Evolutionary conservation across 2,797 vertebrate species (phyloP), one percentile per base, ranked within the genome.

Genomic region (Lindbergichthys nudifrons): DNA sequence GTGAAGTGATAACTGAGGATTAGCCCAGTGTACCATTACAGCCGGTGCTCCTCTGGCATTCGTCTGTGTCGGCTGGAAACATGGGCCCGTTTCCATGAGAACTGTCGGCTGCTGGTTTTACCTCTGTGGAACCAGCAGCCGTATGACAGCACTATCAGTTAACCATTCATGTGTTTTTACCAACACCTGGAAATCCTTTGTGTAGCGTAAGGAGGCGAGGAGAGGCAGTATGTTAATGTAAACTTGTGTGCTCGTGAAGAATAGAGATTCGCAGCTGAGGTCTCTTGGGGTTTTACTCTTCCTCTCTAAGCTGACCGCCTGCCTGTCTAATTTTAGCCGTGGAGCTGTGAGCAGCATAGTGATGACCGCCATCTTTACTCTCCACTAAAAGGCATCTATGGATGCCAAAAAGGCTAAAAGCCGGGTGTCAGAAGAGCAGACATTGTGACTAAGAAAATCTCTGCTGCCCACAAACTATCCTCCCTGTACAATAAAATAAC

Each of bases 311-410:
- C 83, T 82, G 87, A 73, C 81, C 69, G 77, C 84, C 84, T 65
- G 82, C 75, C 73, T 48, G 84, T 92, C 94, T 96, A 95, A 95
- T 92, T 95, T 95, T 96, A 95, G 93, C 85, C 10, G 57, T 74
- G 63, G 84, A 89, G 91, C 92, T 88, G 89, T 89, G 91, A 91
- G 87, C 83, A 87, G 91, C 92, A 90, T 91, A 94, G 89, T 90
- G 92, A 94, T 92, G 93, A 93, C 92, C 87, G 94, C 93, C 92
- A 94, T 93, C 91, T 94, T 94, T 94, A 93, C 91, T 91, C 81
- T 83, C 50, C 69, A 80, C 86, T 89, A 77, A 92, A 89, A 89
- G 89, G 81, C 84, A 84, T 90, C 81, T 80, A 77, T 84, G 71
- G 84, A 89, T 86, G 87, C 86, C 88, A 87, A 70, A 86, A 82